Base-by-base conservation (phyloP, 64 coral and sea anemone species). In the Montipora capricornis region DNA sequence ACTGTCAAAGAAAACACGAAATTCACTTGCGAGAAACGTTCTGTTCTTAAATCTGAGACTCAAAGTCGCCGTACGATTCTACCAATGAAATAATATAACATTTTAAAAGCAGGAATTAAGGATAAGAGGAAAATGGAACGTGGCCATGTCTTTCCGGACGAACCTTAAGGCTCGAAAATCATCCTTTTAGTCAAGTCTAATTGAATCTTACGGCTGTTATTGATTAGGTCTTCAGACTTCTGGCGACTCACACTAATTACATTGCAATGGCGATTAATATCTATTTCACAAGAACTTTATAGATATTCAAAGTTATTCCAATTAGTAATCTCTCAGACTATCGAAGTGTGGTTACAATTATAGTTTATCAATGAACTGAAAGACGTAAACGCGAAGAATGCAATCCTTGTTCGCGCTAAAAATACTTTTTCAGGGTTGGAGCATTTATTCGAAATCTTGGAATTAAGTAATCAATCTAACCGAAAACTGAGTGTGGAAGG, bases 261-360 rank as follows among this genome's bases (percentile, higher is more conserved):
- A 95, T 94, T 73, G 84, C 87, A 94, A 94, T 94, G 95, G 91
- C 73, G 91, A 93, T 77, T 93, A 84, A 97, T 83, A 87, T 92
- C 84, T 90, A 89, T 97, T 95, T 94, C 85, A 92, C 75, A 50
- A 79, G 73, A 90, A 85, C 82, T 83, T 88, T 74, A 82, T 80
- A 97, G 92, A 97, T 97, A 94, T 97, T 81, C 93, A 89, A 91
- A 94, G 89, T 80, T 87, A 97, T 91, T 93, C 84, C 74, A 97
- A 95, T 94, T 94, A 97, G 93, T 90, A 89, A 97, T 97, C 96
- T 97, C 83, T 89, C 45, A 95, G 77, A 92, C 91, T 94, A 91
- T 73, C 81, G 47, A 49, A 89, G 93, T 84, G 88, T 87, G 89
- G 93, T 89, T 80, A 90, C 83, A 94, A 91, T 94, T 88, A 84